Percentiles rank a stretch among this genome's conserved stretches.
Evolutionary conservation across 2,888 invertebrate genomes (phyloP).

Genomic region (Salpingus planirostris): DNA sequence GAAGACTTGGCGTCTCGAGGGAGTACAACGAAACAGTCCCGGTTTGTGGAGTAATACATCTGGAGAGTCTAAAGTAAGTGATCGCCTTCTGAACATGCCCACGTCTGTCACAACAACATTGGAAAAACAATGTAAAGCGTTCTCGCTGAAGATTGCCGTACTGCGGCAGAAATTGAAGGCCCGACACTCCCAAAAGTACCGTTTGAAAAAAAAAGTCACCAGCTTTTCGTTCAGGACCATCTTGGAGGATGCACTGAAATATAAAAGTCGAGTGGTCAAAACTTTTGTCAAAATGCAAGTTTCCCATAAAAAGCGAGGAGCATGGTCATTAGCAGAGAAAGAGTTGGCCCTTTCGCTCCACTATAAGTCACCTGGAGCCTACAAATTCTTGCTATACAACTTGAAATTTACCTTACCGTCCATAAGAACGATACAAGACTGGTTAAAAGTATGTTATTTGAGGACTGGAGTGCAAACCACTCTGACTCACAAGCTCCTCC

Average conservation of each 20-base stretch:
- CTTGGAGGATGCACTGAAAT: constrained; percentile 1
- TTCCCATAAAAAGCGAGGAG: constrained; percentile 1
- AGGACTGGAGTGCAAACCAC: constrained; percentile 17
- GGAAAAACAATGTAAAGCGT: constrained; percentile 1
- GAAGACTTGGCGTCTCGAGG: neutral
- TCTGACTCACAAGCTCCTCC: constrained; percentile 16
- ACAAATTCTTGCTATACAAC: constrained; percentile 2
- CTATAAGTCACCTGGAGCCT: constrained; percentile 3
- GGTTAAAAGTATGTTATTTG: constrained; percentile 22
- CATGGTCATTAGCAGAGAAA: constrained; percentile 3
- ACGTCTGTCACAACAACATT: neutral
- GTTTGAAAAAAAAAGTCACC: constrained; percentile 2
- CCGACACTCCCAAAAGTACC: constrained; percentile 1
- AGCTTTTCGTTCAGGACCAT: constrained; percentile 2
- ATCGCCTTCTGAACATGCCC: constrained; percentile 1
- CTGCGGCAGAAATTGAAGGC: constrained; percentile 2
- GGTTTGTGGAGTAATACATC: constrained; percentile 1
- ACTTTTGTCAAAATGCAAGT: constrained; percentile 1
- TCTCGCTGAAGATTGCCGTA: neutral
- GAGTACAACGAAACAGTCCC: constrained; percentile 1
- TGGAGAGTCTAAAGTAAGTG: constrained; percentile 1
- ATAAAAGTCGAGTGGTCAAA: constrained; percentile 2
- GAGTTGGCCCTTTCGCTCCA: constrained; percentile 2
- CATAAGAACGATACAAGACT: constrained; percentile 17
- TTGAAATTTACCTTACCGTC: constrained; percentile 2